These are phyloP conservation scores for Ochropleura plecta DNA, from an alignment of 2,888 invertebrate genomes.

Conservation along the genomic window DNA sequence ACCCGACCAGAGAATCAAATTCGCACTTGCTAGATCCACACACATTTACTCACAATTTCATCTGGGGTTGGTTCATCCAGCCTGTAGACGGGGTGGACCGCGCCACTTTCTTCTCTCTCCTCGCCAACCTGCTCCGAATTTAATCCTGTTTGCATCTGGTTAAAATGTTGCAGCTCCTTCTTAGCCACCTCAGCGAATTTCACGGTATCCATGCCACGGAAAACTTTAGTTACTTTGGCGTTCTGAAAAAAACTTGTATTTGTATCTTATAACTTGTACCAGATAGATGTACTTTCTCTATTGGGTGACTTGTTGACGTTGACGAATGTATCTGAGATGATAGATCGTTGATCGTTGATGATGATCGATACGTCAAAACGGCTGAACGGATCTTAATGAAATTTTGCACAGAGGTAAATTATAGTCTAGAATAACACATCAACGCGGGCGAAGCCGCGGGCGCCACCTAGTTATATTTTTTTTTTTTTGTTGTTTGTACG, in stretches of 20 bases:
- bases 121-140: conserved; percentile 55
- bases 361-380: too few species aligned
- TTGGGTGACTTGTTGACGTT: too few species aligned
- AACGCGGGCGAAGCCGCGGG: too few species aligned
- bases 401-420: too few species aligned
- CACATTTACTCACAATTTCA: conserved; percentile 73
- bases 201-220: conserved; percentile 81
- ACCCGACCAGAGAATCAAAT: too few species aligned
- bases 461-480: too few species aligned
- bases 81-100: conserved; percentile 72
- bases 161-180: conserved; percentile 72
- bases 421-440: too few species aligned
- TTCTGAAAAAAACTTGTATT: conserved; percentile 69
- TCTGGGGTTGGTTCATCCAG: conserved; percentile 80
- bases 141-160: conserved; percentile 64
- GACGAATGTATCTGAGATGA: too few species aligned
- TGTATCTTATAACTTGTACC: neutral
- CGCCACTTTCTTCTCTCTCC: conserved; percentile 60
- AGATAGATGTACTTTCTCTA: too few species aligned
- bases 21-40: neutral
- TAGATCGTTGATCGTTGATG: too few species aligned
- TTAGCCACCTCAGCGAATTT: conserved; percentile 77
- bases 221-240: conserved; percentile 77
- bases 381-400: too few species aligned
- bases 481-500: too few species aligned